Base-by-base conservation (phyloP, 2,797 vertebrate genomes). In the Mionectes olivaceus region DNA sequence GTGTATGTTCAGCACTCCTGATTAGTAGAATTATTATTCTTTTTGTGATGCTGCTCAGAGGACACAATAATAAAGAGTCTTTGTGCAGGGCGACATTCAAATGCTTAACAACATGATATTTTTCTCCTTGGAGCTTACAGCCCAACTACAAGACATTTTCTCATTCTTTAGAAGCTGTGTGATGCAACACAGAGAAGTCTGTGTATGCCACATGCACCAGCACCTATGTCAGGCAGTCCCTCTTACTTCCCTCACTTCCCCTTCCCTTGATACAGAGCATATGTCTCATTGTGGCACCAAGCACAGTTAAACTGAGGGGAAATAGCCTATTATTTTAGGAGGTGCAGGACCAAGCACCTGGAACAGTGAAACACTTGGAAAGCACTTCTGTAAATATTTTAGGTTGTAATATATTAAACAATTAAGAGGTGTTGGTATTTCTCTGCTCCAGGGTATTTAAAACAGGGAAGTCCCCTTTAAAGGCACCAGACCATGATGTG, bases 351-450 rank as follows among this genome's bases (percentile, higher is more conserved):
- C 35, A 78, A 90, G 57, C 95, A 89, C 93, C 94, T 94, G 94
- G 80, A 95, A 87, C 78, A 80, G 83, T 91, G 87, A 91, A 96
- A 93, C 81, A 95, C 91, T 95, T 96, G 88, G 68, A 93, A 94
- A 92, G 67, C 50, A 81, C 28, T 91, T 84, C 75, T 88, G 65
- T 93, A 95, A 95, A 94, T 93, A 50, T 91, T 96, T 90, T 87
- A 81, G 79, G 56, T 87, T 83, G 68, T 49, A 92, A 89, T 91
- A 74, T 87, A 88, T 94, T 96, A 96, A 95, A 91, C 92, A 96
- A 94, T 90, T 94, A 96, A 73, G 76, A 96, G 83, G 90, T 95
- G 86, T 88, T 96, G 90, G 88, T 91, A 95, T 93, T 96, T 95
- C 83, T 95, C 57, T 75, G 89, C 95, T 93, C 4, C 7, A 87